A percentile compares a stretch with the other conserved stretches of the same genome.
Conservation (phyloP, 2,797 vertebrate genomes). For the Gambelia wislizenii region DNA sequence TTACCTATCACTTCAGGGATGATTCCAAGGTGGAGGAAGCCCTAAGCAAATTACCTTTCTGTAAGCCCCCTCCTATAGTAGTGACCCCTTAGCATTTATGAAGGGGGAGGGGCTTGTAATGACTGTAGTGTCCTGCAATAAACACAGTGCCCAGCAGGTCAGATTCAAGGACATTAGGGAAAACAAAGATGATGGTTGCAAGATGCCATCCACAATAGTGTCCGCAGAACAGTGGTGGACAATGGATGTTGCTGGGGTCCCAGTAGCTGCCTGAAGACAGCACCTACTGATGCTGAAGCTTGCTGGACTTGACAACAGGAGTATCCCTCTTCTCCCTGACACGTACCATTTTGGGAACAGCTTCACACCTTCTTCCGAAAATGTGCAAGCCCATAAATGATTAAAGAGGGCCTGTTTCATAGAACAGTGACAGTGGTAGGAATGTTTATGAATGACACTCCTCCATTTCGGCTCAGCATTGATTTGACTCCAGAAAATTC, state of each 20-base stretch:
- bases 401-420: background rate
- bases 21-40: too few relatives aligned
- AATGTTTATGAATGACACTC: background rate
- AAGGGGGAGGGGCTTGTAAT: background rate
- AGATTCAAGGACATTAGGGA: background rate
- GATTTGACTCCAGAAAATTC: slow-evolving; percentile 66
- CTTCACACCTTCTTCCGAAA: background rate
- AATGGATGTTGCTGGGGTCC: background rate
- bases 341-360: background rate
- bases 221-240: background rate
- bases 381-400: background rate
- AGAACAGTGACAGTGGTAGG: background rate
- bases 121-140: background rate
- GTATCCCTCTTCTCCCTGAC: background rate
- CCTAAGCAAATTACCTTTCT: background rate
- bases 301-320: too few relatives aligned
- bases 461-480: slow-evolving; percentile 9
- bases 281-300: background rate
- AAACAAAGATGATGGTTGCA: background rate
- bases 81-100: background rate
- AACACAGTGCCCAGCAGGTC: background rate
- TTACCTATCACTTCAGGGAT: too few relatives aligned
- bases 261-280: background rate
- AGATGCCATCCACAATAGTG: too few relatives aligned
- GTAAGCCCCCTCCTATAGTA: background rate